A percentile compares a stretch with the other conserved stretches of the same genome.
phyloP scores from a whole-genome alignment of 2,888 invertebrate species.

The Nephrotoma guestfalica region DNA sequence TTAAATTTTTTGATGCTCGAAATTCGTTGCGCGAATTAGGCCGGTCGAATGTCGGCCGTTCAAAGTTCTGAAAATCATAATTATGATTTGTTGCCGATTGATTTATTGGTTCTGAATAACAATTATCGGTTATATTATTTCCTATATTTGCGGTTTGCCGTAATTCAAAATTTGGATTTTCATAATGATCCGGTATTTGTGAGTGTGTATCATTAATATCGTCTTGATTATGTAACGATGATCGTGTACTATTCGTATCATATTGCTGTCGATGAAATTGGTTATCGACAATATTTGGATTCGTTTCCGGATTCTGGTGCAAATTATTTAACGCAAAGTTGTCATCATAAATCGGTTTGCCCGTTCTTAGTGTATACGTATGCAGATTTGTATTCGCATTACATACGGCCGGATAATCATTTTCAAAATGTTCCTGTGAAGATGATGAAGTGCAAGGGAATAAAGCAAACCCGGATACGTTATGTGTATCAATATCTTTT shows the following conservation, averaged over 20 bases:
- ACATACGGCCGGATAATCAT: slow-evolving; percentile 73
- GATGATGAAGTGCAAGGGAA: slow-evolving; percentile 71
- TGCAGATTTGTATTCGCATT: slow-evolving; percentile 73
- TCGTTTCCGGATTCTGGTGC: slow-evolving; percentile 12
- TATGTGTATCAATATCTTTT: slow-evolving; percentile 44
- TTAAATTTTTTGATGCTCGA: slow-evolving; percentile 14
- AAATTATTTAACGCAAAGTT: slow-evolving; percentile 41
- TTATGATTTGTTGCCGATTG: slow-evolving; percentile 22
- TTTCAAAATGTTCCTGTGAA: slow-evolving; percentile 71
- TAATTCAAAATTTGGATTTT: slow-evolving; percentile 33
- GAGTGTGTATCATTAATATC: slow-evolving; percentile 13
- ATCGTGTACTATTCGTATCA: slow-evolving; percentile 7
- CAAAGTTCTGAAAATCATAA: slow-evolving; percentile 42
- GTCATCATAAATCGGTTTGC: slow-evolving; percentile 61
- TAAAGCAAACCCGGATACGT: slow-evolving; percentile 60
- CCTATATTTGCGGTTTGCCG: slow-evolving; percentile 21
- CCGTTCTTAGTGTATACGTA: slow-evolving; percentile 65
- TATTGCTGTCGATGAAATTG: slow-evolving; percentile 16
- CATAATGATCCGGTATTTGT: slow-evolving; percentile 29
- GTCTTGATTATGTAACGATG: slow-evolving; percentile 13
- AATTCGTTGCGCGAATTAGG: slow-evolving; percentile 14
- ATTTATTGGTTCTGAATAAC: slow-evolving; percentile 30
- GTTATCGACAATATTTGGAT: slow-evolving; percentile 8
- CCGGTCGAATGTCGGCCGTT: slow-evolving; percentile 40
- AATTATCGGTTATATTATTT: slow-evolving; percentile 23